Evolutionary conservation across 2,888 invertebrate genomes (phyloP), one percentile per base, ranked within the genome.

Genomic region (Anoplius nigerrimus): DNA sequence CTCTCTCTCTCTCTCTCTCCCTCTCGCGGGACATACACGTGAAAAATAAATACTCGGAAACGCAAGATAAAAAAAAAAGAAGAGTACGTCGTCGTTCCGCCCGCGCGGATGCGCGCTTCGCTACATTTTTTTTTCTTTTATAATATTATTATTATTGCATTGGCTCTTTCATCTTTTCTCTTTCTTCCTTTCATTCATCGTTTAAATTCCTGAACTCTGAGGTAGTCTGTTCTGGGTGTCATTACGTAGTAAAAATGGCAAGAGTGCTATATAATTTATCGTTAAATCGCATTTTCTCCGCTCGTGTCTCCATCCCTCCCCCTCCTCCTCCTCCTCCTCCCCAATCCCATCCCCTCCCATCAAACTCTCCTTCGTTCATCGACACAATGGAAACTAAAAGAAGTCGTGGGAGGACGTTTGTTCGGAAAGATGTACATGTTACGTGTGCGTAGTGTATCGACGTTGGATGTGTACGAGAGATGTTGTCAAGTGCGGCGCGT

Each of bases 201-300:
- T 84, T 34, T 78, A 78, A 86, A 87, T 88, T 86, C 87, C 88
- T 88, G 88, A 88, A 86, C 86, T 87, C 83, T 88, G 87, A 88
- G 88, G 88, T 88, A 87, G 88, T 86, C 87, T 86, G 88, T 87
- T 87, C 83, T 86, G 86, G 84, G 83, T 78, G 77, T 79, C 68
- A 78, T 80, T 75, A 85, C 82, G 82, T 85, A 84, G 80, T 85
- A 86, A 84, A 80, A 85, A 84, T 87, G 87, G 87, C 86, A 87
- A 87, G 83, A 84, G 81, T 72, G 68, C 69, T 76, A 75, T 75
- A 83, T 84, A 84, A 84, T 84, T 85, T 82, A 84, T 82, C 79
- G 77, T 77, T 75, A 34, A 34, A 34, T 13, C 34, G 66, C 65
- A 60, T 68, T 54, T 42, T 60, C n/a, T 60, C 56, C 55, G 16